Base-by-base conservation (phyloP, 2,797 vertebrate species). In the Parambassis ranga region DNA sequence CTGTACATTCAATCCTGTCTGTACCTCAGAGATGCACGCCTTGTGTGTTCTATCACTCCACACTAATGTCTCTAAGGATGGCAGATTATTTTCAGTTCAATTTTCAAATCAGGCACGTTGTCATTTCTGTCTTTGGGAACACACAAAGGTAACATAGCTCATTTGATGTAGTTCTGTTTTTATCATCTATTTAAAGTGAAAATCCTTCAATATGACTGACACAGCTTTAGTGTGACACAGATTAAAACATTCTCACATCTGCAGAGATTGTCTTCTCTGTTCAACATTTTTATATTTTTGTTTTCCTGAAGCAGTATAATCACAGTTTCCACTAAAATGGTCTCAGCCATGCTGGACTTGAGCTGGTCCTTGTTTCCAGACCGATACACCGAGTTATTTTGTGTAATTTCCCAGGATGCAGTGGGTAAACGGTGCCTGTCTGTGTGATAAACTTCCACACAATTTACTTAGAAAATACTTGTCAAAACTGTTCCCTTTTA, bases 31-130 rank as follows among this genome's bases (percentile, higher is more conserved):
- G 46, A 68, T 36, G 71, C 35, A 53, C 44, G 69, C 55, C 73
- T 70, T 46, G 60, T 63, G 65, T 66, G 26, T 75, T 61, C 79
- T 80, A 65, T 84, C 74, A 49, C 77, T 65, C 65, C 5, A 7
- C n/a, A 23, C 72, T 71, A 79, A 63, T 60, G 81, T 87, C 83
- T 86, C 80, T 4, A 53, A 82, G 79, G 83, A 84, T 67, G 63
- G 64, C 82, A 80, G 80, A 87, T 84, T 67, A 86, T 78, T 86
- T 81, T 84, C 52, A 65, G 59, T 86, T 87, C 79, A 84, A 65
- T 87, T 84, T 89, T 86, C 81, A 85, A 78, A 87, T 87, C 82
- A 78, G 65, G 71, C 79, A 79, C 81, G 57, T 87, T 89, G 86
- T 86, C 83, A 75, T 75, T 33, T 57, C 56, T 60, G 68, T 85